Conservation (phyloP, 2,888 invertebrate genomes). For the Zonitis immaculata region DNA sequence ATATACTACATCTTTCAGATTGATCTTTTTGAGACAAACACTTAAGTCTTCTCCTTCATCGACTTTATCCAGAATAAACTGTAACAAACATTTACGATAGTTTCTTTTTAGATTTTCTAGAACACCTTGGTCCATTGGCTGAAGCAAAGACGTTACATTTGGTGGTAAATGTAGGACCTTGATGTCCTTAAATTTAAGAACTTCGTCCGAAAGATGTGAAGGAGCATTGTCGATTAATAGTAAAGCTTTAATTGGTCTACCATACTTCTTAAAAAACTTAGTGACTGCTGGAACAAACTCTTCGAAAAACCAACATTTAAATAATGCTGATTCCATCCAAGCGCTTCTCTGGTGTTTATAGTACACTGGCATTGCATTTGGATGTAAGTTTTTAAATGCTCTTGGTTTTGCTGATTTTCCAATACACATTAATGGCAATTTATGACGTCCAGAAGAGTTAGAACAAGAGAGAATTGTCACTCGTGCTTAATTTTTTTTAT, state of each 20-base stretch:
- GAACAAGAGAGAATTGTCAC: conserved; percentile 23
- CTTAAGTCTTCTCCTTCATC: no score
- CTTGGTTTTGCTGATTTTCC: conserved; percentile 24
- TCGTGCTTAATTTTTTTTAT: conserved; percentile 24
- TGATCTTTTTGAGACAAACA: no score
- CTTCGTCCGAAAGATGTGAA: neutral
- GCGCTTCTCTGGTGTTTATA: conserved; percentile 24
- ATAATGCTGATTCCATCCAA: conserved; percentile 16
- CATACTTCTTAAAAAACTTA: neutral
- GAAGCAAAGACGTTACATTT: neutral
- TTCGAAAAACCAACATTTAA: neutral
- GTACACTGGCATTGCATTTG: conserved; percentile 10
- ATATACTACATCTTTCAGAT: no score
- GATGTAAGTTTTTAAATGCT: conserved; percentile 19
- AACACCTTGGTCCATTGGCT: neutral
- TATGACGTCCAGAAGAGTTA: conserved; percentile 24
- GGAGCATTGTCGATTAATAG: neutral
- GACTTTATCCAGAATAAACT: no score
- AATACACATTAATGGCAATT: conserved; percentile 22
- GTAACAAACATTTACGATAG: neutral
- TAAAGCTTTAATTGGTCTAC: neutral
- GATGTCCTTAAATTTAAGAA: neutral
- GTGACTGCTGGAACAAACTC: neutral
- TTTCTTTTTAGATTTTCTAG: neutral
- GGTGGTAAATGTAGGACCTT: neutral